Conservation (phyloP, 2,888 invertebrate genomes). For the Nemurella pictetii region DNA sequence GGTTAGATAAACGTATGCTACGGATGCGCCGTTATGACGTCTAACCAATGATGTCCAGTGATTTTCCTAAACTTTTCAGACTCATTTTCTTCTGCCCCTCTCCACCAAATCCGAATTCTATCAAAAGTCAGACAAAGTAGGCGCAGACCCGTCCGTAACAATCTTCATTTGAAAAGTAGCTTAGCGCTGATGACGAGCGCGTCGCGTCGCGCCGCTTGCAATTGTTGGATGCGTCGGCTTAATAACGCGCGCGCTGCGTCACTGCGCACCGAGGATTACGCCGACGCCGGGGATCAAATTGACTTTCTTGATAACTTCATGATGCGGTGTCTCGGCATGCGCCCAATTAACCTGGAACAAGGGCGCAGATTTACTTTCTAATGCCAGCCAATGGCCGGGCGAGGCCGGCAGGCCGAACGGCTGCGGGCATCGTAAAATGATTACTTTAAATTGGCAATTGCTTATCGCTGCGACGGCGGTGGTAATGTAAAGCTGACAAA, state of each 20-base stretch:
- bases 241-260: neutral
- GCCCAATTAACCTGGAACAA: neutral
- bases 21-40: too few species aligned
- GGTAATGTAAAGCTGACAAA: neutral
- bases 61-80: neutral
- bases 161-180: neutral
- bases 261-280: neutral
- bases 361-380: neutral
- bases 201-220: too few species aligned
- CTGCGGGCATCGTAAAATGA: neutral
- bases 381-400: neutral
- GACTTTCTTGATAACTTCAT: neutral
- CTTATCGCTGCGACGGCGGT: neutral
- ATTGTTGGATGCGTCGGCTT: neutral
- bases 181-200: neutral
- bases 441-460: neutral
- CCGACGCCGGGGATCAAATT: neutral
- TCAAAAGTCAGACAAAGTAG: neutral
- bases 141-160: neutral
- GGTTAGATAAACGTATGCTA: too few species aligned
- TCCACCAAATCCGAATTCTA: neutral
- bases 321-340: neutral
- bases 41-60: too few species aligned
- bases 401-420: neutral
- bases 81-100: neutral